Base-by-base conservation (phyloP, 2,797 vertebrate genomes). In the Manis pentadactyla region DNA sequence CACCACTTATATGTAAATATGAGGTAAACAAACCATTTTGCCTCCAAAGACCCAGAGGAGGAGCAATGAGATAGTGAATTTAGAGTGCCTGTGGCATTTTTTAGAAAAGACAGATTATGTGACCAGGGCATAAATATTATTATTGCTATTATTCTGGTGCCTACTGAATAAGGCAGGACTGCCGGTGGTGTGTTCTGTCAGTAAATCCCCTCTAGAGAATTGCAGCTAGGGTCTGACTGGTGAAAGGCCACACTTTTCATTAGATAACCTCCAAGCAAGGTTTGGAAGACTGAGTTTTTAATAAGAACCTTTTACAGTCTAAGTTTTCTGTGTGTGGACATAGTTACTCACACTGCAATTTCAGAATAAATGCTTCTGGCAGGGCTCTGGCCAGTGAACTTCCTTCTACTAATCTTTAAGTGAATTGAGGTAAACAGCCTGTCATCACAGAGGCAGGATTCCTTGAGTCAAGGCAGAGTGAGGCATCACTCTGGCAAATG, bases 231-330 rank as follows among this genome's bases (percentile, higher is more conserved):
- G n/a, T 42, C 68, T 2, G 0, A 31, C 77, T 88, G 77, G 91
- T 83, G 68, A 97, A 95, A 97, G 85, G 74, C 17, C 82, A 91
- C 53, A 75, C 19, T 95, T 95, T 93, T 93, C 69, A 89, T 94
- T 88, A 73, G 63, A 74, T 73, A 90, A 95, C 82, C 90, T 91
- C 46, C 57, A 79, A 97, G 92, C 77, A 89, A 96, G 29, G n/a
- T 93, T 86, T 57, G 63, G 59, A 94, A 94, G 57, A 55, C 19
- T 37, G 31, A 79, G 64, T 78, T 96, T 97, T 95, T 93, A 96
- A 88, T 95, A 97, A 94, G 57, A 74, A 37, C 5, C 42, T 95
- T 97, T 94, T 77, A 15, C 39, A 29, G 18, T 34, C n/a, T 49
- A 88, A 69, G 64, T 78, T 95, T 93, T 82, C 49, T 55, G 34